Conservation (phyloP, 2,888 invertebrate species). For the Agriopis aurantiaria region DNA sequence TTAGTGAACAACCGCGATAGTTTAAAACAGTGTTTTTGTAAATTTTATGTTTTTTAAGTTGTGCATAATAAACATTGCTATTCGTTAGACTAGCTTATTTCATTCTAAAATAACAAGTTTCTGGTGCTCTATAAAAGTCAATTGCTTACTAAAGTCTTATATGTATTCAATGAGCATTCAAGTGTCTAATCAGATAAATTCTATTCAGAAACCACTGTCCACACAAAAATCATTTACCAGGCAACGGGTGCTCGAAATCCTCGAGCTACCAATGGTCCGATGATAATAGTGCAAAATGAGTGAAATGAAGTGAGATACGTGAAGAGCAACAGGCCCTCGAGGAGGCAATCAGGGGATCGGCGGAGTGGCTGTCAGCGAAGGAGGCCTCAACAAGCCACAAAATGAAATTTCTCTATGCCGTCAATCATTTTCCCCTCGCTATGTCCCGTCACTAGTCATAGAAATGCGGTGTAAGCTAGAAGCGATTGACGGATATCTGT, state of each 20-base stretch:
- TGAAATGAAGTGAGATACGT: constrained; percentile 75
- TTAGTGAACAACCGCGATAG: too few relatives aligned
- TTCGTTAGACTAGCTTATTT: too few relatives aligned
- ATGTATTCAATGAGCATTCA: constrained; percentile 30
- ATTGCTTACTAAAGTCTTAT: not conserved
- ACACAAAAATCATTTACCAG: constrained; percentile 10
- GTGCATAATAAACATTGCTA: too few relatives aligned
- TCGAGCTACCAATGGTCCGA: constrained; percentile 62
- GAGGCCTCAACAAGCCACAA: constrained; percentile 83
- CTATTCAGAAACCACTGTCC: not conserved
- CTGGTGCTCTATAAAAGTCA: not conserved
- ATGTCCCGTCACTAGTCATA: constrained; percentile 59
- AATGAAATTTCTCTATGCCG: constrained; percentile 84
- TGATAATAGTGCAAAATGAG: constrained; percentile 67
- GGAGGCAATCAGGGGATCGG: constrained; percentile 66
- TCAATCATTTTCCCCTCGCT: constrained; percentile 84
- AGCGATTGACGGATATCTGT: constrained; percentile 29
- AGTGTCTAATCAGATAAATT: constrained; percentile 14
- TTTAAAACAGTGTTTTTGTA: too few relatives aligned
- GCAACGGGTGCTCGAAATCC: constrained; percentile 45
- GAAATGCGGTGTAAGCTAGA: constrained; percentile 46
- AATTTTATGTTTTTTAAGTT: too few relatives aligned
- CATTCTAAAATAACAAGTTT: not conserved
- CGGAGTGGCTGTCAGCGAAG: constrained; percentile 62
- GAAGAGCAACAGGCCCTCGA: constrained; percentile 73